Evolutionary conservation across 1,140 invertebrate genomes (phyloP).

Genomic region (Pectinophora gossypiella): DNA sequence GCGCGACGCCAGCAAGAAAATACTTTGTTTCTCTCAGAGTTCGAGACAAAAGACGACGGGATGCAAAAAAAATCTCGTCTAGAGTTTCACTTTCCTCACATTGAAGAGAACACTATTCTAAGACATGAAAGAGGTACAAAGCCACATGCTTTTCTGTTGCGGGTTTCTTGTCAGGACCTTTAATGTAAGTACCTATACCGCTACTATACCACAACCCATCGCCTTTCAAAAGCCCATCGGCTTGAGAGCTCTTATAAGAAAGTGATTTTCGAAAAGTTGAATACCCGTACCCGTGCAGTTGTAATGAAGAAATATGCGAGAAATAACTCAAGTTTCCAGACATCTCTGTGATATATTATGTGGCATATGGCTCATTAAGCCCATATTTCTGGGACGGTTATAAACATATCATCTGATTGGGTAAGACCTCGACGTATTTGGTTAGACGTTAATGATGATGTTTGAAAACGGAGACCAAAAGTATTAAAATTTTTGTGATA

Average conservation of each 20-base stretch:
- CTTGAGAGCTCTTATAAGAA: background rate
- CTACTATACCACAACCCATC: too few relatives aligned
- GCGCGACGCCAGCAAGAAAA: constrained; percentile 28
- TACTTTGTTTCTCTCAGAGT: constrained; percentile 17
- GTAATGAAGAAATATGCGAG: background rate
- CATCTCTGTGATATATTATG: background rate
- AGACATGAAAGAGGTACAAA: constrained; percentile 31
- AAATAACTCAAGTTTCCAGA: background rate
- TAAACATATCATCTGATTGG: constrained; percentile 16
- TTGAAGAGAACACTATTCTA: constrained; percentile 49
- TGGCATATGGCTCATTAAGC: background rate
- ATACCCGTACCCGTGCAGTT: background rate
- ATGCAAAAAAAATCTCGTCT: constrained; percentile 48
- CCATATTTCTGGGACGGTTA: background rate
- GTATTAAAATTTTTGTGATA: too few relatives aligned
- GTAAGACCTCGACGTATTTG: constrained; percentile 18
- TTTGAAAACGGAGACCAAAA: too few relatives aligned
- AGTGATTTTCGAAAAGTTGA: background rate
- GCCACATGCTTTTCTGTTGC: constrained; percentile 42
- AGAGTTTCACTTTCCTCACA: constrained; percentile 57
- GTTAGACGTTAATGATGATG: constrained; percentile 3
- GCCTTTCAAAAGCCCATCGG: background rate
- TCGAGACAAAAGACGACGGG: constrained; percentile 37
- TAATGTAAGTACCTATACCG: too few relatives aligned
- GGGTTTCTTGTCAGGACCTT: constrained; percentile 20